Evolutionary conservation across 2,797 vertebrate species (phyloP), one percentile per base, ranked within the genome.

Genomic region (Hydrocynus forskahlii): DNA sequence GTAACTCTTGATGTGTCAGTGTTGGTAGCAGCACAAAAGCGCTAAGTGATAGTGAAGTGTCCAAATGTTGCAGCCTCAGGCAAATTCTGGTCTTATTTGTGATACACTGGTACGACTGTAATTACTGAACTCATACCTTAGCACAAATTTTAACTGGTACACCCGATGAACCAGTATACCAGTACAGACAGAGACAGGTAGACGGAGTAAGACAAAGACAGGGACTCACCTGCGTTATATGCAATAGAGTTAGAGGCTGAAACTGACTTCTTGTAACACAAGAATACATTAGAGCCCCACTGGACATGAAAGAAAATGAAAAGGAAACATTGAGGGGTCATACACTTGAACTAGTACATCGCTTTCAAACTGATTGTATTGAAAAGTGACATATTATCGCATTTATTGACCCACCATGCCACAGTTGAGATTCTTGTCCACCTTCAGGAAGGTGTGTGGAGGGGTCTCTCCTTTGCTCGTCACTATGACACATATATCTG

Each of bases 221-320:
- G 1, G 5, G 25, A 95, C 97, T 97, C 92, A 99, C 98, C 97
- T 60, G 98, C 97, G 92, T 99, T 99, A 93, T 97, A 98, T 13
- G 96, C 96, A 90, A 99, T 95, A 84, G 96, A 96, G 85, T 98
- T 99, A 84, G 97, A 97, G 19, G 96, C 94, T 62, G 97, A 97
- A 14, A 99, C 97, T 1, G 98, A 99, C 86, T 99, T 99, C 95
- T 99, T 99, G 85, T 99, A 99, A 91, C 98, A 99, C 76, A 99
- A 91, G 92, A 95, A 99, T 62, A 99, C 98, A 85, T 87, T 99
- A 90, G 97, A 99, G 82, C 98, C 98, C 98, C 97, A 99, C 98
- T 99, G 91, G 40, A 62, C 50, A 83, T 64, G 0, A 83, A 55
- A 69, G 8, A 48, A n/a, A 21, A 66, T 14, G n/a, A 60, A 75